phyloP scores from a whole-genome alignment of 2,113 vertebrate genomes.

The Gnathonemus longibarbis region DNA sequence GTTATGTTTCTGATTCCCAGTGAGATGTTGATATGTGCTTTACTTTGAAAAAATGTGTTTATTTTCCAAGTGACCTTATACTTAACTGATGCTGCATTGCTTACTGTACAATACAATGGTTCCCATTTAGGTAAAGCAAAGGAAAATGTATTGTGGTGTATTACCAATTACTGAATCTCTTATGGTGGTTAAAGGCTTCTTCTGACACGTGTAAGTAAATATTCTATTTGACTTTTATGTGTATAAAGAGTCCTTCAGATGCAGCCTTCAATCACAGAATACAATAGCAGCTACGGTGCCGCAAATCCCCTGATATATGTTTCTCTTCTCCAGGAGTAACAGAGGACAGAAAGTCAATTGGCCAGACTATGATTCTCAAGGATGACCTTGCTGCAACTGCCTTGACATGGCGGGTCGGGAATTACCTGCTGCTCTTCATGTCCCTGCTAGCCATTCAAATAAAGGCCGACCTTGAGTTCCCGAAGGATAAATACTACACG shows the following conservation, averaged over 20 bases:
- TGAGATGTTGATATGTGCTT: not conserved
- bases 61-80: not conserved
- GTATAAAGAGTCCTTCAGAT: not conserved
- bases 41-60: not conserved
- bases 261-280: not conserved
- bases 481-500: slow-evolving; percentile 72
- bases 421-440: slow-evolving; percentile 62
- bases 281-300: not conserved
- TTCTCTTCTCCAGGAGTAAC: slow-evolving; percentile 64
- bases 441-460: slow-evolving; percentile 64
- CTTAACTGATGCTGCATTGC: not conserved
- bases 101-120: not conserved
- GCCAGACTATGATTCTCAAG: slow-evolving; percentile 87
- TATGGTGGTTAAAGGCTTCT: not conserved
- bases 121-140: not conserved
- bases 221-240: not conserved
- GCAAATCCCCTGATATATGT: not conserved
- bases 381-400: slow-evolving; percentile 63
- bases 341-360: slow-evolving; percentile 59
- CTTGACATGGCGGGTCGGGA: slow-evolving; percentile 63
- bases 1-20: not conserved
- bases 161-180: not conserved
- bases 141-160: not conserved
- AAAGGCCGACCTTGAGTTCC: slow-evolving; percentile 64
- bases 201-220: not conserved